Conservation (phyloP, 2,113 vertebrate genomes). For the Setophaga kirtlandii region DNA sequence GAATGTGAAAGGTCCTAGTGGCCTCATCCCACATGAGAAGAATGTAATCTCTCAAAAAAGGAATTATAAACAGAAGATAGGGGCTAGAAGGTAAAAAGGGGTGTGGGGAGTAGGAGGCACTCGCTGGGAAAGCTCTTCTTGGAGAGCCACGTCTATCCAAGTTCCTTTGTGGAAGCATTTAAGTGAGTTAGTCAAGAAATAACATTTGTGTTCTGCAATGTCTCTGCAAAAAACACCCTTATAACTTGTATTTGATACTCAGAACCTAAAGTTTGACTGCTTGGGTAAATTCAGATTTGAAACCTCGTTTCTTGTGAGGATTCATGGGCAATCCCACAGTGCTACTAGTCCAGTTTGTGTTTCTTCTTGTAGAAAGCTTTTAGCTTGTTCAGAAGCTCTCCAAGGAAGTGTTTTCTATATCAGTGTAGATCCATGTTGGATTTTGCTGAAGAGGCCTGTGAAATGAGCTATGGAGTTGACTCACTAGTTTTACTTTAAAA, state of each 20-base stretch:
- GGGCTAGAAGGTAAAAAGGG: conserved; percentile 12
- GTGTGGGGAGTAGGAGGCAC: not conserved
- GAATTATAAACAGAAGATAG: conserved; percentile 60
- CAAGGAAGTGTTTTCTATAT: not conserved
- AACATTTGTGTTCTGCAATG: not conserved
- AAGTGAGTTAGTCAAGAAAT: not conserved
- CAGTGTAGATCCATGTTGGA: not conserved
- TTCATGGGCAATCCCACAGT: not conserved
- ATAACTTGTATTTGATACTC: not conserved
- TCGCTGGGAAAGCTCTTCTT: not conserved
- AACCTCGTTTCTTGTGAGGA: not conserved
- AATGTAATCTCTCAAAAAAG: conserved; percentile 43
- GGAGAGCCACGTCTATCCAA: not conserved
- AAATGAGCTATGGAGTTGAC: not conserved
- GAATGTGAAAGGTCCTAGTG: conserved; percentile 25
- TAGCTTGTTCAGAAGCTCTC: not conserved
- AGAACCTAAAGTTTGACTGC: not conserved
- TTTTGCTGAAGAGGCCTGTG: not conserved
- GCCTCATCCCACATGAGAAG: not conserved
- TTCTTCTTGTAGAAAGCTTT: not conserved
- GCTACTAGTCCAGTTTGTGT: not conserved
- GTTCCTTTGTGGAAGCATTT: not conserved
- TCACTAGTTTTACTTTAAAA: not conserved
- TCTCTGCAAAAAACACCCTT: not conserved
- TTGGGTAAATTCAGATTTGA: not conserved